Conservation (phyloP, 30 jellyfish, hydroid and myxozoan genomes). For the Calvadosia cruxmelitensis region DNA sequence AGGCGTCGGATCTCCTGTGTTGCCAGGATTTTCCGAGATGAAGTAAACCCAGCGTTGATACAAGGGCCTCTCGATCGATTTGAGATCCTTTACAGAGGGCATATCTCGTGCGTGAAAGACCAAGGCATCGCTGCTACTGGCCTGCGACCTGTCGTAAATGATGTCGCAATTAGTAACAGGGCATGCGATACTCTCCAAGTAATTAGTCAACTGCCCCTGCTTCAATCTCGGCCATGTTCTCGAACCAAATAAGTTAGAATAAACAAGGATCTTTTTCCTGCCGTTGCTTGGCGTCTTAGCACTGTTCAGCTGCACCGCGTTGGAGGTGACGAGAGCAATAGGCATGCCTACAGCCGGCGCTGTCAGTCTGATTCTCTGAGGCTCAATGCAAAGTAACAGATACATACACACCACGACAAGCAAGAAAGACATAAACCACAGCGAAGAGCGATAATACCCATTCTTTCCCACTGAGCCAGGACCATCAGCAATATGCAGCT, state of each 20-base stretch:
- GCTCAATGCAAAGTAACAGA: too few relatives aligned
- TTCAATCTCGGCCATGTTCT: slow-evolving; percentile 30
- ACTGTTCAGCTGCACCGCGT: too few relatives aligned
- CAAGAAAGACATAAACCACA: too few relatives aligned
- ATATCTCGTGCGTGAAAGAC: slow-evolving; percentile 47
- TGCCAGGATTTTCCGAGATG: slow-evolving; percentile 40
- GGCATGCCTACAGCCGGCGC: too few relatives aligned
- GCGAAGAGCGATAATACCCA: too few relatives aligned
- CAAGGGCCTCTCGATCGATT: slow-evolving; percentile 13
- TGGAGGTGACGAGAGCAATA: too few relatives aligned
- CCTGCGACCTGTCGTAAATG: slow-evolving; percentile 2
- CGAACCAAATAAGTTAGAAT: slow-evolving; percentile 17
- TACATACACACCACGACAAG: too few relatives aligned
- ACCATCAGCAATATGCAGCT: too few relatives aligned
- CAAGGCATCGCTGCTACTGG: slow-evolving; percentile 15
- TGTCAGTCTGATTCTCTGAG: too few relatives aligned
- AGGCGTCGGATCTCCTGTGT: slow-evolving; percentile 7
- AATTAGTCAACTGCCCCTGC: slow-evolving; percentile 1
- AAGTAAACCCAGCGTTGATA: slow-evolving; percentile 52
- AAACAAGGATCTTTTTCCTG: slow-evolving; percentile 19
- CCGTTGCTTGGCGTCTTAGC: too few relatives aligned
- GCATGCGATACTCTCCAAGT: slow-evolving; percentile 23
- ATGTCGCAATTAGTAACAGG: slow-evolving; percentile 38
- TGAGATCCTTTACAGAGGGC: slow-evolving; percentile 12
- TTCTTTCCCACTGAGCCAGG: too few relatives aligned